These are phyloP conservation scores for Melanogrammus aeglefinus DNA, from an alignment of 2,797 vertebrate genomes.

Conservation along the genomic window DNA sequence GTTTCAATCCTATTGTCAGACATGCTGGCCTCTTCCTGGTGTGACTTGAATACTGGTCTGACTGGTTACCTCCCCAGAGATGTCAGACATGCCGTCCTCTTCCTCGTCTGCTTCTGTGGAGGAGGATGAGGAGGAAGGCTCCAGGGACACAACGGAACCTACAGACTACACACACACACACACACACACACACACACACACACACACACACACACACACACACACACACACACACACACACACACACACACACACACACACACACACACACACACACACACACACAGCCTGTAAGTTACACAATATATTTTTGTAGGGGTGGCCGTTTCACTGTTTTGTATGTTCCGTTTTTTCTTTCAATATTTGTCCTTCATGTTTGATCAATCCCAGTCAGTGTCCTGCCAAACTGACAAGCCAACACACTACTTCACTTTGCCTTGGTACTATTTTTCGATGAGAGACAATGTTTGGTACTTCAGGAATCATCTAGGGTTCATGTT, in stretches of 20 bases:
- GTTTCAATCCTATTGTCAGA: no score
- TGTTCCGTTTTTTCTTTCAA: no score
- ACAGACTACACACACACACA: conserved; percentile 66
- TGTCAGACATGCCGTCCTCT: conserved; percentile 97
- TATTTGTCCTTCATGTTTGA: no score
- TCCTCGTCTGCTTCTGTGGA: conserved; percentile 89
- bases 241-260: conserved; percentile 4
- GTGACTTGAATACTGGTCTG: no score
- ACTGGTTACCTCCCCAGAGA: conserved; percentile 83
- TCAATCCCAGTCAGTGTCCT: no score
- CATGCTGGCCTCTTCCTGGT: no score
- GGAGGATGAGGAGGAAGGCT: conserved; percentile 80
- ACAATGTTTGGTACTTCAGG: neutral
- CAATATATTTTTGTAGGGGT: no score
- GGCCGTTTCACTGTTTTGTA: no score
- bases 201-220: neutral
- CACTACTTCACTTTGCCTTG: neutral
- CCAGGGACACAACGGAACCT: conserved; percentile 80
- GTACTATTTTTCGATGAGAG: neutral
- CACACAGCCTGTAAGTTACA: neutral
- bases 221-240: conserved; percentile 7
- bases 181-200: neutral
- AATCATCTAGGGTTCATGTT: neutral
- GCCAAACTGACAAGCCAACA: no score
- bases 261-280: neutral